phyloP scores from a whole-genome alignment of 2,888 invertebrate genomes.

The Netelia virgata region DNA sequence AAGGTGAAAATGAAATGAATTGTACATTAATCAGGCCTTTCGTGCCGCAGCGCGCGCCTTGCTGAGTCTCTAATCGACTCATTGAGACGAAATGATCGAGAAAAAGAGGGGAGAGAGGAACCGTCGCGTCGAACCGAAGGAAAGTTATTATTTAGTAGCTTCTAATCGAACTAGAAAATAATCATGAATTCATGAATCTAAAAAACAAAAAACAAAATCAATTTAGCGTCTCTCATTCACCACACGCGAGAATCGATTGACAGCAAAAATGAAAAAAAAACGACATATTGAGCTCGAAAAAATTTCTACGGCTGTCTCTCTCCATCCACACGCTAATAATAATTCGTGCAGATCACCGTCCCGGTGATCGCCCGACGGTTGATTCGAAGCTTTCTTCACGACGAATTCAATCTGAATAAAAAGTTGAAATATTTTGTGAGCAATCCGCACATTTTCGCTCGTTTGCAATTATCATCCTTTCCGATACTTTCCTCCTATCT shows the following conservation, averaged over 20 bases:
- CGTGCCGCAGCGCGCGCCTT: slow-evolving; percentile 56
- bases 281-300: not conserved
- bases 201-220: slow-evolving; percentile 39
- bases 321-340: slow-evolving; percentile 28
- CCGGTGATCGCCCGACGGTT: not conserved
- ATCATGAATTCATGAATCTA: slow-evolving; percentile 60
- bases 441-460: slow-evolving; percentile 69
- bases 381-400: slow-evolving; percentile 63
- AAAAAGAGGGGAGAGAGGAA: not conserved
- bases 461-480: not conserved
- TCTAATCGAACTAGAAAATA: slow-evolving; percentile 76
- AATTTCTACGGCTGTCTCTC: not conserved
- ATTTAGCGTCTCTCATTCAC: slow-evolving; percentile 35
- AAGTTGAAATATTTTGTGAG: slow-evolving; percentile 83
- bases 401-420: slow-evolving; percentile 81
- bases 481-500: not conserved
- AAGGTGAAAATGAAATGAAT: slow-evolving; percentile 59
- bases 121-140: slow-evolving; percentile 69
- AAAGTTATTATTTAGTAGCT: slow-evolving; percentile 79
- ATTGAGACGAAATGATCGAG: slow-evolving; percentile 28
- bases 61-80: slow-evolving; percentile 37
- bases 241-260: not conserved
- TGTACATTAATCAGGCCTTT: slow-evolving; percentile 71
- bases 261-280: not conserved
- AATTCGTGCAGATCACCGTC: slow-evolving; percentile 28